phyloP scores from a whole-genome alignment of 2,888 invertebrate genomes.

The Coenonympha arcania region DNA sequence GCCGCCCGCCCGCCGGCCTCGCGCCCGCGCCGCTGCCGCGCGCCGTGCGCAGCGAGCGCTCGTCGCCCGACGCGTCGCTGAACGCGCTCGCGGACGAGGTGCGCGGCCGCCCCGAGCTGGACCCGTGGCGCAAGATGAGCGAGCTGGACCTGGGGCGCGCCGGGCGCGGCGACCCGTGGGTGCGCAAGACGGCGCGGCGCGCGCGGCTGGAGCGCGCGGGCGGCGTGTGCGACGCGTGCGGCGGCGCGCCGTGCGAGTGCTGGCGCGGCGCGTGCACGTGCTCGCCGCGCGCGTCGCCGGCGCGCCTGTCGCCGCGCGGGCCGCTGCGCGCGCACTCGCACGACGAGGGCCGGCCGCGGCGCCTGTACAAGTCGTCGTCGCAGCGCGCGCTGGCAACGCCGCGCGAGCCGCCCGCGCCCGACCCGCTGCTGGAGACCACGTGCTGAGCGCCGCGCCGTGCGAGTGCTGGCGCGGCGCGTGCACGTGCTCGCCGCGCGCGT shows the following conservation, averaged over 20 bases:
- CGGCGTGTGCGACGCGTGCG: slow-evolving; percentile 48
- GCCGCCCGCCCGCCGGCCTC: slow-evolving; percentile 25
- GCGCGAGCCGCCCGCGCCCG: slow-evolving; percentile 33
- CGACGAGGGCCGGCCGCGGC: slow-evolving; percentile 48
- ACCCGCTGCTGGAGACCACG: slow-evolving; percentile 64
- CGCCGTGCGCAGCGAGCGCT: slow-evolving; percentile 30
- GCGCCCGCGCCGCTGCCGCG: slow-evolving; percentile 30
- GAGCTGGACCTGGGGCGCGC: slow-evolving; percentile 40
- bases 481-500: slow-evolving; percentile 32
- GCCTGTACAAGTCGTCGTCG: slow-evolving; percentile 48
- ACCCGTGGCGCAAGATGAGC: slow-evolving; percentile 60
- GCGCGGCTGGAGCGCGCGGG: slow-evolving; percentile 43
- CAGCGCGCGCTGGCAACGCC: slow-evolving; percentile 39
- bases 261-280: slow-evolving; percentile 33
- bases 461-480: slow-evolving; percentile 40
- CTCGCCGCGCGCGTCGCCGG: slow-evolving; percentile 33
- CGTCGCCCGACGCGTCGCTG: slow-evolving; percentile 28
- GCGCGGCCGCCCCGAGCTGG: slow-evolving; percentile 33
- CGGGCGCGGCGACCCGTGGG: slow-evolving; percentile 32
- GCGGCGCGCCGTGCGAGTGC: slow-evolving; percentile 45
- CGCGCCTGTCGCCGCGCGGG: slow-evolving; percentile 29
- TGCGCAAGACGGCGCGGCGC: slow-evolving; percentile 27
- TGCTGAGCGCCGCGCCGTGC: slow-evolving; percentile 43
- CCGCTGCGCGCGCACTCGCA: slow-evolving; percentile 44
- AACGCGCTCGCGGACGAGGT: slow-evolving; percentile 32